phyloP scores from a whole-genome alignment of 2,113 vertebrate species.

The Uria aalge region DNA sequence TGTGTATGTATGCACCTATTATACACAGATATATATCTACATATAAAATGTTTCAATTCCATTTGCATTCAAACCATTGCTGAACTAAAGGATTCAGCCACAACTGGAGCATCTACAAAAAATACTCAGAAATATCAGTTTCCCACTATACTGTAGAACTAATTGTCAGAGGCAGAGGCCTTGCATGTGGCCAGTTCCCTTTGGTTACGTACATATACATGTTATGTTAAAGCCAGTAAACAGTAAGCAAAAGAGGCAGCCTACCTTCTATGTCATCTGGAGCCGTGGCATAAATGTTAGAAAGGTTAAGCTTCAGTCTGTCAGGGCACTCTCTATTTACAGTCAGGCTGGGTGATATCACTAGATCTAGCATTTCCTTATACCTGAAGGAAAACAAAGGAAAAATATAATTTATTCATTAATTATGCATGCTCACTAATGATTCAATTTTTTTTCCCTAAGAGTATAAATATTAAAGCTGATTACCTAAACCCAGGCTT shows the following conservation, averaged over 20 bases:
- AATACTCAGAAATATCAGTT: background rate
- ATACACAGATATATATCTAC: background rate
- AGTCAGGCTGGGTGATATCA: slow-evolving; percentile 81
- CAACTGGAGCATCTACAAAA: background rate
- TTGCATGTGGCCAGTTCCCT: background rate
- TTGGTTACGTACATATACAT: background rate
- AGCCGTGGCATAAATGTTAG: slow-evolving; percentile 57
- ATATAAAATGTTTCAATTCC: background rate
- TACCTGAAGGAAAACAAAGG: slow-evolving; percentile 79
- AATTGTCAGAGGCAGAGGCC: background rate
- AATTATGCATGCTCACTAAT: slow-evolving; percentile 75
- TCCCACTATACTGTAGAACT: background rate
- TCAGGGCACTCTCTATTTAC: slow-evolving; percentile 73
- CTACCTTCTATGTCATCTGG: slow-evolving; percentile 81
- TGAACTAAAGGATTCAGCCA: background rate
- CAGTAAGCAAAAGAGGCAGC: slow-evolving; percentile 18
- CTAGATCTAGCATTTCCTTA: slow-evolving; percentile 86
- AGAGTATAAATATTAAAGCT: slow-evolving; percentile 79
- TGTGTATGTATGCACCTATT: background rate
- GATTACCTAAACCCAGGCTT: slow-evolving; percentile 73
- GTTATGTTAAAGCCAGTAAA: background rate
- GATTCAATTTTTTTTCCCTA: slow-evolving; percentile 64
- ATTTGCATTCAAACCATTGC: background rate
- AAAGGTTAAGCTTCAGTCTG: slow-evolving; percentile 65
- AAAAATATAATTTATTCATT: slow-evolving; percentile 74